Evolutionary conservation across 2,888 invertebrate species (phyloP), one percentile per base, ranked within the genome.

Genomic region (Tridacna gigas): DNA sequence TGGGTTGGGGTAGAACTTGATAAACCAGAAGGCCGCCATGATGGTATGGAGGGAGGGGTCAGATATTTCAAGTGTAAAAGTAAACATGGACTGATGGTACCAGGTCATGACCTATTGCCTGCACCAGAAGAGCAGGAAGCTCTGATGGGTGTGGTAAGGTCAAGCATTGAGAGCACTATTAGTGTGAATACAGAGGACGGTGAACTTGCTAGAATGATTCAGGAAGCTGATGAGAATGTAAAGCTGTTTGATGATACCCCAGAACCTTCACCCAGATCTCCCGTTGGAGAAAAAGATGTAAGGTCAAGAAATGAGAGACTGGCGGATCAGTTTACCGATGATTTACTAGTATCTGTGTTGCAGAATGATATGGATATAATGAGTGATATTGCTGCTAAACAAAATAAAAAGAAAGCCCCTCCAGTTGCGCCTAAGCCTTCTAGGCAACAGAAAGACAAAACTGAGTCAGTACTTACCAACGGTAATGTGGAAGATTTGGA

Each of bases 1-100:
- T 92, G 92, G 93, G 93, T 91, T 1, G 93, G 93, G 7, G 93
- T 93, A 22, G 93, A 93, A 86, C 85, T 93, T 60, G 92, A 93
- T 26, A 48, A 80, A 25, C 88, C 91, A 5, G 90, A 91, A 25
- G 93, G 93, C 1, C 87, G 90, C 61, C 91, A 89, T 79, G 90
- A 93, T 82, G 93, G 93, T 0, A 77, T 80, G 22, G 86, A 90
- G 45, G 91, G 91, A 60, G 92, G 91, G 9, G 82, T 84, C 18
- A 74, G 90, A 12, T 93, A 93, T 83, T 93, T 93, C 84, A 88
- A 84, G 13, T 93, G 93, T 80, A 67, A 82, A 26, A 76, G 88
- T 11, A 84, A 87, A 45, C 91, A 92, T 83, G 93, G 93, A 13
- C 83, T 92, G 12, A 77, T 93, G 66, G 93, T 92, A 11, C 91